A percentile compares a stretch with the other conserved stretches of the same genome.
phyloP scores from a whole-genome alignment of 2,113 vertebrate species.

The Boulengeromyrus knoepffleri region DNA sequence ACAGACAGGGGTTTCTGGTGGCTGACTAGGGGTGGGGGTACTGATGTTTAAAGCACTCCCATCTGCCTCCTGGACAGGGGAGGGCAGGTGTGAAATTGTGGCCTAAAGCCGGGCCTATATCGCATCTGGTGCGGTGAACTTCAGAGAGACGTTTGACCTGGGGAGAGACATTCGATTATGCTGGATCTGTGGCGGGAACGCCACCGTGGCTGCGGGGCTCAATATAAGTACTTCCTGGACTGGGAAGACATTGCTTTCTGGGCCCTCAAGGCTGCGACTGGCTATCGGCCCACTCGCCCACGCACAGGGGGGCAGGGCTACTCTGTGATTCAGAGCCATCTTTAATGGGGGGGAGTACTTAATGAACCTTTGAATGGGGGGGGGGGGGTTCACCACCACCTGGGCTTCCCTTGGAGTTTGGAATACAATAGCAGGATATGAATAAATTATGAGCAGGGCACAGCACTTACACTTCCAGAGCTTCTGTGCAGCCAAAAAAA shows the following conservation, averaged over 20 bases:
- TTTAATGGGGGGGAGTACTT: slow-evolving; percentile 36
- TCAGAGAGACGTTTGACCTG: neutral
- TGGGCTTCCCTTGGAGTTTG: slow-evolving; percentile 27
- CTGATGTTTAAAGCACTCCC: neutral
- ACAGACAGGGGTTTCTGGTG: neutral
- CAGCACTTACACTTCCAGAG: slow-evolving; percentile 52
- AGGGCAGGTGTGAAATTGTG: neutral
- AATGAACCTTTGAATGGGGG: slow-evolving; percentile 42
- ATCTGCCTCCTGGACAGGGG: neutral
- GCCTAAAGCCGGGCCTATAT: neutral
- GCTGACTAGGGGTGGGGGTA: neutral
- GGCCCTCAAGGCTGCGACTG: slow-evolving; percentile 7
- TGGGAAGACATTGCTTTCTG: neutral
- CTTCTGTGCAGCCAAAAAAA: slow-evolving; percentile 36
- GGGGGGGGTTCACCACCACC: neutral
- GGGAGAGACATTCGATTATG: neutral
- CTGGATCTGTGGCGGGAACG: neutral
- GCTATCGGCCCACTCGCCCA: slow-evolving; percentile 6
- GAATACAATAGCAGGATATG: slow-evolving; percentile 42
- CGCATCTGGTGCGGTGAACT: neutral
- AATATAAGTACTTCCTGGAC: neutral
- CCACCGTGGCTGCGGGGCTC: neutral
- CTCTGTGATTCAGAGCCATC: slow-evolving; percentile 29
- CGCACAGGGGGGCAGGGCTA: slow-evolving; percentile 19
- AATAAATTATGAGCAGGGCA: slow-evolving; percentile 48